Conservation (phyloP, 2,113 vertebrate species). For the Synodontis membranacea region DNA sequence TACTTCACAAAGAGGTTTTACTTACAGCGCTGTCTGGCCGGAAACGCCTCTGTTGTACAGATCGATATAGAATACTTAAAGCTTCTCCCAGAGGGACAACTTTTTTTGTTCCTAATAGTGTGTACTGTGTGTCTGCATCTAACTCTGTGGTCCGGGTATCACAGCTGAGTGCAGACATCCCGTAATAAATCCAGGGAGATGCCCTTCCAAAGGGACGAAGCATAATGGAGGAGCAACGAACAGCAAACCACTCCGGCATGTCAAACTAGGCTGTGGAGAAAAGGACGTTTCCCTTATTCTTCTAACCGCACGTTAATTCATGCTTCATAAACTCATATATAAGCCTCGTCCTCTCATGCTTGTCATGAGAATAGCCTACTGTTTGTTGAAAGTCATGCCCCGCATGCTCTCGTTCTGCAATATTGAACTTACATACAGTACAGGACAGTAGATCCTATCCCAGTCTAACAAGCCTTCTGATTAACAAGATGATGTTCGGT, state of each 20-base stretch:
- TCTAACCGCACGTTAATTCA: constrained; percentile 6
- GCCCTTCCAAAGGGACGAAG: constrained; percentile 37
- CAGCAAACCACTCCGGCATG: constrained; percentile 7
- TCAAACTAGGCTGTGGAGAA: not conserved
- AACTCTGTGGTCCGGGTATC: not conserved
- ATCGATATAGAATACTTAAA: not conserved
- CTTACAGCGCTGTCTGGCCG: not conserved
- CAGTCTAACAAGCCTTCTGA: not conserved
- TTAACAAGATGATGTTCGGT: not conserved
- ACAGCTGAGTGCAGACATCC: constrained; percentile 18
- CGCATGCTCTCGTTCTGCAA: not conserved
- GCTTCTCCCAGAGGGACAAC: not conserved
- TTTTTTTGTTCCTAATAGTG: not conserved
- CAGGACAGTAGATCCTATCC: not conserved
- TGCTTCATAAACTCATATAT: not conserved
- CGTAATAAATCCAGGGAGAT: constrained; percentile 30
- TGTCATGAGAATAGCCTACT: not conserved
- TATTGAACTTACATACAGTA: not conserved
- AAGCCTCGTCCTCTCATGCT: not conserved
- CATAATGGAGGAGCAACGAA: constrained; percentile 25
- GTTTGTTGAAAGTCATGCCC: constrained; percentile 25
- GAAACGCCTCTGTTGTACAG: not conserved
- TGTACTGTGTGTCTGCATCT: not conserved
- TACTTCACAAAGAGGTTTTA: not conserved
- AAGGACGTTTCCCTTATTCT: not conserved